These are phyloP conservation scores for Melieria crassipennis DNA, from an alignment of 2,888 invertebrate species.

Conservation along the genomic window DNA sequence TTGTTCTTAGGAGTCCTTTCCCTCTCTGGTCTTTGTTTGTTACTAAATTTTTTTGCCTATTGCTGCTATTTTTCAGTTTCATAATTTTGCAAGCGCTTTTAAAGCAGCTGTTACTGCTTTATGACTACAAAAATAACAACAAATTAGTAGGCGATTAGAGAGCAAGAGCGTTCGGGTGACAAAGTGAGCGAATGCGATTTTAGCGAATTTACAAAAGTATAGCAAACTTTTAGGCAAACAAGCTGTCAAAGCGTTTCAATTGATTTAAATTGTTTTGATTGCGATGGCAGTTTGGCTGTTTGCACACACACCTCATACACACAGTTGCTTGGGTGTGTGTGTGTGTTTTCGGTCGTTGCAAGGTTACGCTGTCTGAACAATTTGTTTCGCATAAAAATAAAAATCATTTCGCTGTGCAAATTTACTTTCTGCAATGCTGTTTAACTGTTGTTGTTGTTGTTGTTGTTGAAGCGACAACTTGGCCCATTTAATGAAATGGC, in stretches of 20 bases:
- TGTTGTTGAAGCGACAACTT: too few relatives aligned
- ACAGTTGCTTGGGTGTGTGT: too few relatives aligned
- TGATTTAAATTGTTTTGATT: slow-evolving; percentile 36
- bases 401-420: too few relatives aligned
- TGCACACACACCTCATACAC: too few relatives aligned
- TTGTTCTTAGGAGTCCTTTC: not conserved
- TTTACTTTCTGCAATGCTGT: too few relatives aligned
- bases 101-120: slow-evolving; percentile 25
- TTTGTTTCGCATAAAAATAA: not conserved
- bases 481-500: too few relatives aligned
- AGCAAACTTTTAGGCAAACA: slow-evolving; percentile 32
- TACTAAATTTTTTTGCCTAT: not conserved
- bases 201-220: not conserved
- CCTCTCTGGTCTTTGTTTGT: not conserved
- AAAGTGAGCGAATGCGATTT: not conserved
- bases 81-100: slow-evolving; percentile 18
- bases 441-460: too few relatives aligned
- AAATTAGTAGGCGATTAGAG: not conserved
- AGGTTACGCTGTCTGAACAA: not conserved
- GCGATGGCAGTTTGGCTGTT: not conserved
- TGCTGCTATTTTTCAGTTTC: not conserved
- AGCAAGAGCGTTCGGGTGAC: not conserved
- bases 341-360: not conserved
- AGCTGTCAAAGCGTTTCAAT: slow-evolving; percentile 31
- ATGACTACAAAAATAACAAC: slow-evolving; percentile 16